These are phyloP conservation scores for Cyprinodon variegatus DNA, from an alignment of 2,113 vertebrate genomes.

Conservation along the genomic window DNA sequence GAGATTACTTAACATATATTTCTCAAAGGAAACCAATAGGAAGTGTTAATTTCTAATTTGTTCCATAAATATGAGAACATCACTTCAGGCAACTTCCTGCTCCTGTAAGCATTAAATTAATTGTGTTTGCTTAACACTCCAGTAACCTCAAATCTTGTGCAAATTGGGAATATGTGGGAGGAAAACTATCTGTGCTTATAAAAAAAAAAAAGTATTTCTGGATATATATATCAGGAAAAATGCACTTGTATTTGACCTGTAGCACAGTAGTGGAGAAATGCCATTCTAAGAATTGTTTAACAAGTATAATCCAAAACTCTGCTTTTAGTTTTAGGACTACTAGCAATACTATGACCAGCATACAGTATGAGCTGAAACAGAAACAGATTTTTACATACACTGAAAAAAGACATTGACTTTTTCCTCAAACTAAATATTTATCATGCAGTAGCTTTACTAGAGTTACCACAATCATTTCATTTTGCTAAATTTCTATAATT, in stretches of 20 bases:
- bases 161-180: slow-evolving; percentile 38
- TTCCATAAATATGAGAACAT: slow-evolving; percentile 41
- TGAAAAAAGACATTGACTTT: too few species aligned
- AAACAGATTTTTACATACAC: too few species aligned
- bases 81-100: slow-evolving; percentile 54
- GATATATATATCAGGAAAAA: not conserved
- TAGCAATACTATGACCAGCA: not conserved
- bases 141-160: slow-evolving; percentile 40
- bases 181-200: slow-evolving; percentile 1
- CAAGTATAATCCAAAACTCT: not conserved
- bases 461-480: too few species aligned
- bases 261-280: too few species aligned
- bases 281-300: not conserved
- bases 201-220: not conserved
- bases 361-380: too few species aligned
- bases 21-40: slow-evolving; percentile 24
- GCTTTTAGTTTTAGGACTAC: not conserved
- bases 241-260: too few species aligned
- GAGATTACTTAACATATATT: slow-evolving; percentile 39
- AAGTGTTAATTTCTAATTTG: slow-evolving; percentile 44
- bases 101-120: slow-evolving; percentile 47
- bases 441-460: too few species aligned
- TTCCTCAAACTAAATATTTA: too few species aligned
- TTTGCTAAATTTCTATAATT: too few species aligned
- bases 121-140: slow-evolving; percentile 58